Conservation (phyloP, 2,797 vertebrate species). For the Darevskia nairensis region DNA sequence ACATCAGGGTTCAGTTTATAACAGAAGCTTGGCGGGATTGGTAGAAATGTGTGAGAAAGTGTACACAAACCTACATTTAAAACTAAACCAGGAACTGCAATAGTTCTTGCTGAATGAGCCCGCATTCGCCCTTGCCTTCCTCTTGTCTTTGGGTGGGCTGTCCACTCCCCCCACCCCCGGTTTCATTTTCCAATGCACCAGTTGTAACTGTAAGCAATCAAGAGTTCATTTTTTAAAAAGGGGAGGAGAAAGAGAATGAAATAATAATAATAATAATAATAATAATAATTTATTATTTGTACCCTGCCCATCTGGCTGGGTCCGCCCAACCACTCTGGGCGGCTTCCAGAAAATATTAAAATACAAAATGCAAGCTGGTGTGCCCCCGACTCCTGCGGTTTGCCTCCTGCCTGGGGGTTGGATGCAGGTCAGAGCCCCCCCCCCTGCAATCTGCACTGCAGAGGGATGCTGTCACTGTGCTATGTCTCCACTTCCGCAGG, state of each 20-base stretch:
- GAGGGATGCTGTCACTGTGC: not conserved
- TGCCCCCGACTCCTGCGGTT: not conserved
- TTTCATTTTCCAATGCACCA: not conserved
- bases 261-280: too few relatives aligned
- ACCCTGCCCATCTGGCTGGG: too few relatives aligned
- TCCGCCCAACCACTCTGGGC: too few relatives aligned
- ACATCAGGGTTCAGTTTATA: too few relatives aligned
- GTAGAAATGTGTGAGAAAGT: too few relatives aligned
- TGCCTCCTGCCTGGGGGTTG: not conserved
- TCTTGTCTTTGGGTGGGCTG: not conserved
- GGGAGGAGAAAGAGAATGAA: not conserved
- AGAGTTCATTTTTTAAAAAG: not conserved
- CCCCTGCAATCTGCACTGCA: not conserved
- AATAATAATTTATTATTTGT: too few relatives aligned
- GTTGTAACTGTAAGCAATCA: not conserved
- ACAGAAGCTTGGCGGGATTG: not conserved
- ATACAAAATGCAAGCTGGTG: not conserved
- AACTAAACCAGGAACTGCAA: not conserved
- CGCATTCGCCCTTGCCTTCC: not conserved
- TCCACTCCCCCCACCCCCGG: not conserved
- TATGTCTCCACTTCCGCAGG: too few relatives aligned
- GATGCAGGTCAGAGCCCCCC: not conserved
- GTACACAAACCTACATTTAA: not conserved
- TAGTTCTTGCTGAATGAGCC: not conserved
- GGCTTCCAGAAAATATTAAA: too few relatives aligned